Evolutionary conservation across 2,113 vertebrate species (phyloP), one percentile per base, ranked within the genome.

Genomic region (Pardalotus punctatus): DNA sequence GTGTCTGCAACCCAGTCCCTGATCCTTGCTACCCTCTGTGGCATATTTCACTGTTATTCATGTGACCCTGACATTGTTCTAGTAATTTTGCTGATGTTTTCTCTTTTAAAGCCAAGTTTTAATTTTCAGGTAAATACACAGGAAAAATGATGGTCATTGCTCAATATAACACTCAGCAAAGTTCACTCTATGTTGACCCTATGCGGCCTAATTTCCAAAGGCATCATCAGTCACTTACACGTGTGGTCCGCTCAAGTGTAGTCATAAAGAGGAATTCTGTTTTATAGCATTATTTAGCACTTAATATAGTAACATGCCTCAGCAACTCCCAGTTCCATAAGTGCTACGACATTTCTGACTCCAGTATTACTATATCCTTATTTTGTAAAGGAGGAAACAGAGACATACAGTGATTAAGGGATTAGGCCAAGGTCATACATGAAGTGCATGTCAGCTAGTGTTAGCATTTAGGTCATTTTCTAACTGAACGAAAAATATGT

Each of bases 371-470:
- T 82, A 72, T 89, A 60, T 51, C 47, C 12, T 12, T 51, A 64
- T 93, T 72, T 85, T 13, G 78, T 17, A 40, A 78, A 89, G 82
- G 45, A 92, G 77, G 73, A 92, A 91, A 71, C 10, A 51, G 51
- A 89, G 93, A 38, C 76, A 22, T 1, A 8, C n/a, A 77, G n/a
- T 45, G 76, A 96, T 54, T 85, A 87, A 69, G 70, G 76, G 67
- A 61, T 47, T 93, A 96, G 72, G 71, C 50, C 85, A 88, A 86
- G 90, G 93, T 96, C 94, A 93, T 5, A 69, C 70, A 81, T 29
- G 45, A 88, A 90, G 48, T 31, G 22, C 1, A 1, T 64, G 76
- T 74, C 79, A 94, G 94, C 60, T 69, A 58, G 51, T 58, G 82
- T 64, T 57, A 90, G 77, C 92, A 86, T 73, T 67, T 48, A 88